Base-by-base conservation (phyloP, 2,888 invertebrate genomes). In the Anthrax anthrax region DNA sequence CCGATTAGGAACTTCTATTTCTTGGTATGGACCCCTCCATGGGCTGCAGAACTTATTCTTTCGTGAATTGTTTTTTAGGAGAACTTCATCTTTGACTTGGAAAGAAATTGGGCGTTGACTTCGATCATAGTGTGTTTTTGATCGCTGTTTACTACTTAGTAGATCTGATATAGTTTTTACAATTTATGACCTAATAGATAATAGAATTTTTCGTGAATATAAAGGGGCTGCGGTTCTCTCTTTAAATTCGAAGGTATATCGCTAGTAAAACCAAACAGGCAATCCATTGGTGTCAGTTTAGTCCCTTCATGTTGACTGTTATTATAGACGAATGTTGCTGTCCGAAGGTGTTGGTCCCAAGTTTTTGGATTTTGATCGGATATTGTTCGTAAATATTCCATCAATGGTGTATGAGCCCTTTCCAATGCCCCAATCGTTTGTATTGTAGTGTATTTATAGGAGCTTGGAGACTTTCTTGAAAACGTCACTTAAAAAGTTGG, bases 301-400 rank as follows among this genome's bases (percentile, higher is more conserved):
- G 48, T 42, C 5, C 46, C 39, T 1, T 39, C 23, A n/a, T 46
- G 42, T 13, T 40, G 18, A 9, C 18, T 36, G 19, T 46, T 47
- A 27, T 44, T 46, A 10, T 47, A 46, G 3, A 49, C 49, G 27
- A 47, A 48, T 44, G 47, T 42, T 1, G 47, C 48, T 14, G 37
- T 18, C 9, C 40, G 12, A 8, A 49, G 23, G 40, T 42, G 49
- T 23, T 51, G 47, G 14, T 51, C 51, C 51, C 50, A 50, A 34
- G 47, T 50, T 14, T 37, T 37, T 18, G 39, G 42, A 32, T 40
- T 44, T 19, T 50, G 46, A 3, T 41, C 32, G 1, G 34, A 44
- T 23, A 47, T 47, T 18, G 44, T 44, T 19, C 46, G 14, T 2
- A 49, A 17, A 41, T 46, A 38, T 18, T 47, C 49, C 6, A 42